Evolutionary conservation across 2,888 invertebrate genomes (phyloP), one percentile per base, ranked within the genome.

Genomic region (Apomyelois bistriatella): DNA sequence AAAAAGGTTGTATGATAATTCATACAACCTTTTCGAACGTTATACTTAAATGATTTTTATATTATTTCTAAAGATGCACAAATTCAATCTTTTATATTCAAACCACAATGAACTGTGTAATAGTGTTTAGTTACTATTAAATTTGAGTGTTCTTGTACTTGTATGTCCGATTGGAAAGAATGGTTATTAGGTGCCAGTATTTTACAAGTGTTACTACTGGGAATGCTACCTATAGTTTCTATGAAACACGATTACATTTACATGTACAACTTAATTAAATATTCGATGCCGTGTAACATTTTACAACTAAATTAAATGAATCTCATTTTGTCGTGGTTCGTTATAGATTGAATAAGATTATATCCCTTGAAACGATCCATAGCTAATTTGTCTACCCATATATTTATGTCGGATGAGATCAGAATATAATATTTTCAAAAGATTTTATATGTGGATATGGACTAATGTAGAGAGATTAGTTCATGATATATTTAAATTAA

Each of bases 241-340:
- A 30, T 7, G n/a, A 32, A 46, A 32, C 5, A 16, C 32, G 8
- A 43, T 12, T 7, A 30, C 30, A 13, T 30, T 43, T 7, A 30
- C 22, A 43, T 43, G 12, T 42, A 42, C 1, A 42, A 42, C 28
- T 41, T 41, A 22, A 42, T 2, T 22, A 22, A 22, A 28, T 43
- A 13, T 30, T 43, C 13, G 7, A 43, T 43, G 43, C 22, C 5
- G 28, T 43, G 13, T 30, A 30, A 12, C n/a, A 16, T 16, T 40
- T 40, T 7, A 46, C 32, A 4, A 30, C 32, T 35, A 15, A 32
- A 35, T 41, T 41, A 41, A 22, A 57, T 65, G 72, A 74, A 73
- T 74, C 72, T 72, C 46, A 46, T 13, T 36, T 32, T 46, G 46
- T 46, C 46, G 46, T 46, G 35, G 15, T 8, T 46, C 46, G 46